A percentile compares a stretch with the other conserved stretches of the same genome.
Evolutionary conservation across 2,888 invertebrate species (phyloP).

Genomic region (Muscina levida): DNA sequence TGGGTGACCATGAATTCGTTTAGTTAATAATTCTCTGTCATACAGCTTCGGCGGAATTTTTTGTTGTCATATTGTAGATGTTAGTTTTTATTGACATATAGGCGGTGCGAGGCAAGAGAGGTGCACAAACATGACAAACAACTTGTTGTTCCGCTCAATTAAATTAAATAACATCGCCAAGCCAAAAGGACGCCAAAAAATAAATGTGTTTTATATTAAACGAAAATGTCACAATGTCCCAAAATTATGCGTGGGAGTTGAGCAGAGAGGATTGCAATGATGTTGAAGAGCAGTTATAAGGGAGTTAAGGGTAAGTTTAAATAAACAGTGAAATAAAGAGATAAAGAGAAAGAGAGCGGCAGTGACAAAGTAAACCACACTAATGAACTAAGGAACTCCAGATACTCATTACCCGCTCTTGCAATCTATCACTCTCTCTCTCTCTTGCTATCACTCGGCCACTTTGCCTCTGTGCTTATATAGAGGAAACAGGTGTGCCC

Average conservation of each 20-base stretch:
- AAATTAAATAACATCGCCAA: conserved; percentile 22
- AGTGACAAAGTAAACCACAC: conserved; percentile 1
- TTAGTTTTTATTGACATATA: no score
- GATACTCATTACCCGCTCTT: no score
- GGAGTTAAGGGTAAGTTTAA: no score
- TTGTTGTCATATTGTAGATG: no score
- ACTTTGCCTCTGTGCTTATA: no score
- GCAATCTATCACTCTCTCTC: no score
- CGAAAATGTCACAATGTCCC: conserved; percentile 23
- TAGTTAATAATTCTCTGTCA: background rate
- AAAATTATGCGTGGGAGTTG: conserved; percentile 29
- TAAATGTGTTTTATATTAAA: background rate
- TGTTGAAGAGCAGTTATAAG: no score
- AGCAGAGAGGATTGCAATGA: background rate
- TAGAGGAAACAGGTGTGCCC: conserved; percentile 54
- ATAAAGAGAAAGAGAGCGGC: background rate
- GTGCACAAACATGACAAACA: conserved; percentile 15
- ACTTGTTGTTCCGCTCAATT: conserved; percentile 45
- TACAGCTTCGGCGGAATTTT: background rate
- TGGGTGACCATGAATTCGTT: background rate
- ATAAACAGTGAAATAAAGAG: conserved; percentile 10
- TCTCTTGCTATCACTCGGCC: no score
- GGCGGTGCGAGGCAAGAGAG: no score
- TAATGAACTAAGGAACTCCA: no score
- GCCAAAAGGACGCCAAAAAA: background rate